Percentiles rank a stretch among this genome's conserved stretches.
These are phyloP conservation scores for Camponotus fellah DNA, from an alignment of 2,888 invertebrate genomes.

Conservation along the genomic window DNA sequence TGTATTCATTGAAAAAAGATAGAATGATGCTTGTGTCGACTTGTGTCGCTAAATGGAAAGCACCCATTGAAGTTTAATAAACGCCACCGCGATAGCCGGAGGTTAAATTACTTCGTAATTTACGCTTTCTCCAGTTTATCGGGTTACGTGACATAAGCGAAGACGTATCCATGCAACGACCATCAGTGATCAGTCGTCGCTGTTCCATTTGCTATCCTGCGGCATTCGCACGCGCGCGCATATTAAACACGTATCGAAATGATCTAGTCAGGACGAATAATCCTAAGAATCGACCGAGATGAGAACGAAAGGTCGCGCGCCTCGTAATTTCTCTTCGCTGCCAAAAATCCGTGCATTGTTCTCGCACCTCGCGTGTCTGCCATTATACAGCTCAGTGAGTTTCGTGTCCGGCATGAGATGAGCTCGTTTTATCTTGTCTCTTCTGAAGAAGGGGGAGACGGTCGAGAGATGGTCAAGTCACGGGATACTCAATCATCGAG, in stretches of 20 bases:
- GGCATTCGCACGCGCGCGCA: constrained; percentile 40
- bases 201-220: constrained; percentile 38
- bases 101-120: constrained; percentile 43
- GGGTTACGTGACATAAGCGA: constrained; percentile 46
- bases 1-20: too few relatives aligned
- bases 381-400: constrained; percentile 60
- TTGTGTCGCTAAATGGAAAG: too few relatives aligned
- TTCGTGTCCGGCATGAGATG: constrained; percentile 68
- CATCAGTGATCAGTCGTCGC: not conserved
- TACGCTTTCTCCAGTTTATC: constrained; percentile 36
- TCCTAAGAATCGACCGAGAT: constrained; percentile 1
- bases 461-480: not conserved
- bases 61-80: constrained; percentile 24
- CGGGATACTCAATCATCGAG: constrained; percentile 51
- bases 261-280: constrained; percentile 10
- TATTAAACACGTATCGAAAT: constrained; percentile 40
- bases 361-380: constrained; percentile 58
- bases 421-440: constrained; percentile 45
- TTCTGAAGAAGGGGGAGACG: not conserved
- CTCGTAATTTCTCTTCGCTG: constrained; percentile 53
- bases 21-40: too few relatives aligned
- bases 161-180: constrained; percentile 10
- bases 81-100: constrained; percentile 31
- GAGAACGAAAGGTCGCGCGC: constrained; percentile 13
- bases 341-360: constrained; percentile 59